phyloP scores from a whole-genome alignment of 1,140 invertebrate genomes.

The Caenorhabditis remanei region DNA sequence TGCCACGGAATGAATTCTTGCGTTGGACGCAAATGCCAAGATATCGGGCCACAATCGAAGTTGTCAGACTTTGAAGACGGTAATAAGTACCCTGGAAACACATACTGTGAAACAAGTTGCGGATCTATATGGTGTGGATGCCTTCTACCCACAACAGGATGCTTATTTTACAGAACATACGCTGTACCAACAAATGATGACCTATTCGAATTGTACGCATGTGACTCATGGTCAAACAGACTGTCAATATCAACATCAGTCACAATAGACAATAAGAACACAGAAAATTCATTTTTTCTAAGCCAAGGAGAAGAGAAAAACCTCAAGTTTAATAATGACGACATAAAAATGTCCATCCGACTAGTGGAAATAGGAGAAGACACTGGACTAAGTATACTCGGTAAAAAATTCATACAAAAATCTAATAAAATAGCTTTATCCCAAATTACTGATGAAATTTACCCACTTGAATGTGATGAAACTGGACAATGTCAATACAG shows the following conservation, averaged over 20 bases:
- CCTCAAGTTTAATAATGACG: neutral
- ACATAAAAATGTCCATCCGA: neutral
- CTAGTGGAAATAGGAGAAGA: neutral
- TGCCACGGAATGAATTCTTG: neutral
- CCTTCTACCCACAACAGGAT: neutral
- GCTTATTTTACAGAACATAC: neutral
- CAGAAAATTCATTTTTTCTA: neutral
- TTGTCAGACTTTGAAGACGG: neutral
- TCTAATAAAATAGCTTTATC: neutral
- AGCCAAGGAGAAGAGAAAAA: neutral
- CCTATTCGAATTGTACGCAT: neutral
- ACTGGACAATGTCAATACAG: neutral
- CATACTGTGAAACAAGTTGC: neutral
- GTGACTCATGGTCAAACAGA: neutral
- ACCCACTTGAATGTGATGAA: neutral
- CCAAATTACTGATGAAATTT: neutral
- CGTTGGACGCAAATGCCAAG: neutral
- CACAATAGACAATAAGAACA: neutral
- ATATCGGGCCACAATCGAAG: neutral
- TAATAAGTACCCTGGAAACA: neutral
- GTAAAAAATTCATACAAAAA: slow-evolving; percentile 2
- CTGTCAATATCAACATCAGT: neutral
- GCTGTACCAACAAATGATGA: neutral
- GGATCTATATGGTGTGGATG: neutral
- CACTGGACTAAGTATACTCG: neutral